Percentiles rank a stretch among this genome's conserved stretches.
These are phyloP conservation scores for Tyrannus savana DNA, from an alignment of 2,113 vertebrate genomes.

Conservation along the genomic window DNA sequence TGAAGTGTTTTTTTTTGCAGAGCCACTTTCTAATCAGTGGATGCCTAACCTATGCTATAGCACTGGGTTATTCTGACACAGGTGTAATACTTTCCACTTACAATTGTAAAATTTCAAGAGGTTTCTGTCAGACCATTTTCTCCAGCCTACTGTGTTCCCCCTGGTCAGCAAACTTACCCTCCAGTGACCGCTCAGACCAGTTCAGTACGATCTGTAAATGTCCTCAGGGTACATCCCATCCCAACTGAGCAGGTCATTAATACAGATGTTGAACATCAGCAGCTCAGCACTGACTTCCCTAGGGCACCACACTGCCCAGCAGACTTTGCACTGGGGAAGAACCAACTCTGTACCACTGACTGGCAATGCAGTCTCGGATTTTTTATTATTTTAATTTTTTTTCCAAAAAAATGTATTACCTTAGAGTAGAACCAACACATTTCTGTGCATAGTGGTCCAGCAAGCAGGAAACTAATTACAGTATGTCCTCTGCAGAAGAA, in stretches of 20 bases:
- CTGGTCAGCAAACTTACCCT: neutral
- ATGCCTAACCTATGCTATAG: neutral
- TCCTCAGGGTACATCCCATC: neutral
- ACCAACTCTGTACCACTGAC: neutral
- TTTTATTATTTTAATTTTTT: neutral
- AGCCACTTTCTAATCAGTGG: neutral
- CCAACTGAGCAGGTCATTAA: rapidly evolving
- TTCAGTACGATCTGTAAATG: neutral
- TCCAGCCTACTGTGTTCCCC: neutral
- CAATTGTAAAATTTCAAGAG: neutral
- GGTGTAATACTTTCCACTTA: neutral
- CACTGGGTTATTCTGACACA: neutral
- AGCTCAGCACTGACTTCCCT: rapidly evolving
- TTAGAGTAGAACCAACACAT: neutral
- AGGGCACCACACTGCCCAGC: rapidly evolving
- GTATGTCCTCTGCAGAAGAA: neutral
- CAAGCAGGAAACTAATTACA: neutral
- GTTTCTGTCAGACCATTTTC: neutral
- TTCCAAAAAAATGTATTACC: neutral
- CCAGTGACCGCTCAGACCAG: neutral
- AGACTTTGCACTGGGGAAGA: neutral
- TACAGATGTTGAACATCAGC: neutral
- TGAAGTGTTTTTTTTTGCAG: neutral
- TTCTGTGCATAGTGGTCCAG: neutral
- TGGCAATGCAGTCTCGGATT: neutral